These are phyloP conservation scores for Oryzias curvinotus DNA, from an alignment of 2,113 vertebrate species.

Conservation along the genomic window DNA sequence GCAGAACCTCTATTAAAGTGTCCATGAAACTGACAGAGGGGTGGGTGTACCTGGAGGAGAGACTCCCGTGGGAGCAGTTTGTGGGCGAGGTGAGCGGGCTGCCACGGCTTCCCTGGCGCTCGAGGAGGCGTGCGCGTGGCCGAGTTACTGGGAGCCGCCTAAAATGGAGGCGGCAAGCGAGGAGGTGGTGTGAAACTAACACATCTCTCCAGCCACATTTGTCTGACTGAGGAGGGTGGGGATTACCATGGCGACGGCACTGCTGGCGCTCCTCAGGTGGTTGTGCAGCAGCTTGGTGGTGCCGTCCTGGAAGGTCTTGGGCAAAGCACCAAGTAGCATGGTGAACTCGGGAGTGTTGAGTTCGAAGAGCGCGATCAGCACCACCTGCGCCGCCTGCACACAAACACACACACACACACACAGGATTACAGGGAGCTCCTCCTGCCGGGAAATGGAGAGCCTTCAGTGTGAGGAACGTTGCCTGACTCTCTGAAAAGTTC, in stretches of 20 bases:
- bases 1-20: too few species aligned
- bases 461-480: too few species aligned
- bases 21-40: background rate
- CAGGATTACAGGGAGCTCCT: background rate
- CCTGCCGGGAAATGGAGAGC: too few species aligned
- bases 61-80: conserved; percentile 79
- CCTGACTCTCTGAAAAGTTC: too few species aligned
- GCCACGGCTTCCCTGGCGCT: conserved; percentile 85
- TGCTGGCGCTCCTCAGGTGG: conserved; percentile 88
- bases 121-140: conserved; percentile 82
- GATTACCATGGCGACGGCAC: conserved; percentile 81
- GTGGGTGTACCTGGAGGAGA: conserved; percentile 66
- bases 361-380: conserved; percentile 92
- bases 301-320: conserved; percentile 97
- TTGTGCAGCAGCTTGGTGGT: conserved; percentile 94
- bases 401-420: conserved; percentile 13
- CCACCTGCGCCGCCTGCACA: conserved; percentile 89
- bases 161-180: background rate
- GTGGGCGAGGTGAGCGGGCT: conserved; percentile 92
- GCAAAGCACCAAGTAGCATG: conserved; percentile 92
- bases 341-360: conserved; percentile 96
- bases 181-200: background rate
- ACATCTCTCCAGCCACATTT: too few species aligned
- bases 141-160: conserved; percentile 85
- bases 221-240: background rate